A percentile compares a stretch with the other conserved stretches of the same genome.
These are phyloP conservation scores for Danionella cerebrum DNA, from an alignment of 2,113 vertebrate species.

Conservation along the genomic window DNA sequence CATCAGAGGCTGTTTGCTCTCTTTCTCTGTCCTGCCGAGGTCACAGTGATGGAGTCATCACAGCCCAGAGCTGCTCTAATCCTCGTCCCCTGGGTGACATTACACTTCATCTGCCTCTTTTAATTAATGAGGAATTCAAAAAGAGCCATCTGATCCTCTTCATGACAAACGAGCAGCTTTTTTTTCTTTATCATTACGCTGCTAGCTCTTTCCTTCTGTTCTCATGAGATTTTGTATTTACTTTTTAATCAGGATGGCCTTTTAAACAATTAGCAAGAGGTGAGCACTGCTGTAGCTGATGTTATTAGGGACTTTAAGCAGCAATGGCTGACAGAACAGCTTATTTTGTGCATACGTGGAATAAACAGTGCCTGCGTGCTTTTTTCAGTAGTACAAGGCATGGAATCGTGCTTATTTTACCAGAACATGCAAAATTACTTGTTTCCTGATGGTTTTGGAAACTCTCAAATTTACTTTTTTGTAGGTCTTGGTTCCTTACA, in stretches of 20 bases:
- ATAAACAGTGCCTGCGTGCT: too few species aligned
- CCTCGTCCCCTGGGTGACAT: slow-evolving; percentile 30
- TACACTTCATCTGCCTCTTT: slow-evolving; percentile 31
- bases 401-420: too few species aligned
- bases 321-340: too few species aligned
- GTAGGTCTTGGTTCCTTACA: too few species aligned
- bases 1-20: neutral
- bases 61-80: slow-evolving; percentile 14
- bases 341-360: too few species aligned
- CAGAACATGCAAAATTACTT: too few species aligned
- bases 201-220: neutral
- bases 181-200: neutral
- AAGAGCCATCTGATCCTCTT: neutral
- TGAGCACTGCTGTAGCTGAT: neutral
- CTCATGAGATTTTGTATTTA: neutral
- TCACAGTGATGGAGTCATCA: slow-evolving; percentile 8
- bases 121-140: slow-evolving; percentile 37
- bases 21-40: slow-evolving; percentile 12
- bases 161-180: slow-evolving; percentile 5
- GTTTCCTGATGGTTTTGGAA: too few species aligned
- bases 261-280: slow-evolving; percentile 26
- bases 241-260: slow-evolving; percentile 1
- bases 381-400: too few species aligned
- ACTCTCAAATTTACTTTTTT: too few species aligned
- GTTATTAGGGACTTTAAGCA: neutral